Evolutionary conservation across 2,113 vertebrate genomes (phyloP).

Genomic region (Glaucomys volans): DNA sequence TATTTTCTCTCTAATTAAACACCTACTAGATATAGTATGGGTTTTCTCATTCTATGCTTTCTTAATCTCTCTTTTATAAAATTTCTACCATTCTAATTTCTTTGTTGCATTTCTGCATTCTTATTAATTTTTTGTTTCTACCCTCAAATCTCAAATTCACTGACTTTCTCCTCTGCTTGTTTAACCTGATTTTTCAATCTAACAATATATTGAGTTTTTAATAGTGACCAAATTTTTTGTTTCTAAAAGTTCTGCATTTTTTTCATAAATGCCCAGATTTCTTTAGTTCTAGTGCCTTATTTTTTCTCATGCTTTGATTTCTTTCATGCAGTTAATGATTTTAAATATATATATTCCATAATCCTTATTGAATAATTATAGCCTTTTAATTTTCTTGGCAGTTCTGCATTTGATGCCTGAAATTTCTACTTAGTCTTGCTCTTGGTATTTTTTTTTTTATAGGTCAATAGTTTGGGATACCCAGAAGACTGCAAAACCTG

Average conservation of each 20-base stretch:
- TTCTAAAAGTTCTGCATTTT: background rate
- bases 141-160: constrained; percentile 19
- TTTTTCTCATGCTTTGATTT: constrained; percentile 22
- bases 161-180: background rate
- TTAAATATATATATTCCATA: background rate
- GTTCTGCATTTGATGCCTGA: constrained; percentile 3
- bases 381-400: constrained; percentile 10
- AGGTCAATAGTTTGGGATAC: background rate
- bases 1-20: background rate
- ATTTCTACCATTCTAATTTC: constrained; percentile 10
- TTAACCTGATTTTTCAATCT: background rate
- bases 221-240: background rate
- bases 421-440: constrained; percentile 16
- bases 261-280: background rate
- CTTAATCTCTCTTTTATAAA: background rate
- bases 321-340: constrained; percentile 10
- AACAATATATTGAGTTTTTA: background rate
- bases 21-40: background rate
- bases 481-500: background rate
- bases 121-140: background rate
- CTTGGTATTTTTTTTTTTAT: background rate
- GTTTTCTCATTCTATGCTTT: background rate
- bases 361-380: background rate
- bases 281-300: background rate
- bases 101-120: background rate